These are phyloP conservation scores for Meloidogyne floridensis DNA, from an alignment of 1,140 invertebrate species.

Conservation along the genomic window DNA sequence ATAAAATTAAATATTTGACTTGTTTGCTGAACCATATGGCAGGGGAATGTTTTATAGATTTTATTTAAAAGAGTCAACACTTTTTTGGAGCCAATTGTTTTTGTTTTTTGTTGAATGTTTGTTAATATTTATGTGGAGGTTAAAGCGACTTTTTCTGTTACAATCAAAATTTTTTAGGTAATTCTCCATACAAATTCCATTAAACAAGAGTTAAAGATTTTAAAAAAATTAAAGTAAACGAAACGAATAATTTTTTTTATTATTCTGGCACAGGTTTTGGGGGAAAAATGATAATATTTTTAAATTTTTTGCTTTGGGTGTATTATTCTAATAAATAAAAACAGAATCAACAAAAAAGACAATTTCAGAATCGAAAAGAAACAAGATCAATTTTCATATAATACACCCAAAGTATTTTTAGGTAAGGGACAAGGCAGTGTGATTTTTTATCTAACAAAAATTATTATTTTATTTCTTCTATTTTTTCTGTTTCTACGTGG, in stretches of 20 bases:
- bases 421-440: background rate
- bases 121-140: no score
- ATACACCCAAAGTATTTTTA: background rate
- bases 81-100: background rate
- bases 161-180: background rate
- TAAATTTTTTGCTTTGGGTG: background rate
- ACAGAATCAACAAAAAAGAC: no score
- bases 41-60: no score
- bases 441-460: background rate
- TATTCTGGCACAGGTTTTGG: constrained; percentile 1
- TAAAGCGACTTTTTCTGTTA: background rate
- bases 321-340: no score
- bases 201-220: background rate
- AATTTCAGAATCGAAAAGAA: background rate
- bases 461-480: background rate
- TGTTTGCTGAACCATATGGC: background rate
- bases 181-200: background rate
- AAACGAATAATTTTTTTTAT: background rate
- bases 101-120: background rate
- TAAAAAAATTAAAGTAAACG: background rate
- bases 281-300: background rate
- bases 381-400: constrained; percentile 7
- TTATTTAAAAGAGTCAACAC: background rate
- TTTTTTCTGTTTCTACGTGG: constrained; percentile 21
- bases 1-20: background rate